Conservation (phyloP, 2,797 vertebrate species). For the Muscicapa striata region DNA sequence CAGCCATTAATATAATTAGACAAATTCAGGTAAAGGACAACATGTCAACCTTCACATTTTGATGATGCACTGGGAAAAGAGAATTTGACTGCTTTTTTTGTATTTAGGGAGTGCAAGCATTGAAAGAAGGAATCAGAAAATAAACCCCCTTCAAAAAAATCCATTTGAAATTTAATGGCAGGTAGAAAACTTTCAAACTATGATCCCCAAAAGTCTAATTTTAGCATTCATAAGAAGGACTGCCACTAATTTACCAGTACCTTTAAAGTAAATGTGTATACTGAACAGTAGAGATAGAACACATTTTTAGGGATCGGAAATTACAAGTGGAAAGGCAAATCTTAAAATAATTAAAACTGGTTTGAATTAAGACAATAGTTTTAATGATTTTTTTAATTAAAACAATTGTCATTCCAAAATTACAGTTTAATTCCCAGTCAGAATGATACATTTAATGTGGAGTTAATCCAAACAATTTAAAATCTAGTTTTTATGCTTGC, state of each 20-base stretch:
- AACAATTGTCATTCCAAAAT: not conserved
- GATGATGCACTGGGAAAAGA: not conserved
- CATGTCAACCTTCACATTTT: not conserved
- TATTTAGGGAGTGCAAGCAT: not conserved
- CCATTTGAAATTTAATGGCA: not conserved
- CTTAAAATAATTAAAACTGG: not conserved
- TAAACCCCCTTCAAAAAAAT: not conserved
- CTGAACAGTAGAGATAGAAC: not conserved
- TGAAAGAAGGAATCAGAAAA: not conserved
- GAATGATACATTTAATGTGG: not conserved
- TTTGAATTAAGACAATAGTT: not conserved
- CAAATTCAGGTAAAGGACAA: not conserved
- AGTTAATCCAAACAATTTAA: not conserved
- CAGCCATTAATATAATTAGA: not conserved
- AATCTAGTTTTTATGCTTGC: not conserved
- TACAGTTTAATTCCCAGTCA: not conserved
- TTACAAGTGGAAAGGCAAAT: not conserved
- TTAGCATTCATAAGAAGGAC: not conserved
- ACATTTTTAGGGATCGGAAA: not conserved
- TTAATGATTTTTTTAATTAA: slow-evolving; percentile 25
- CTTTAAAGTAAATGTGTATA: not conserved
- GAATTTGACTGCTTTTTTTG: not conserved
- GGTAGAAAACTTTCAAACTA: not conserved
- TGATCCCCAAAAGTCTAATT: not conserved
- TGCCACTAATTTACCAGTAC: not conserved